These are phyloP conservation scores for Entomyzon cyanotis DNA, from an alignment of 2,113 vertebrate genomes.

Conservation along the genomic window DNA sequence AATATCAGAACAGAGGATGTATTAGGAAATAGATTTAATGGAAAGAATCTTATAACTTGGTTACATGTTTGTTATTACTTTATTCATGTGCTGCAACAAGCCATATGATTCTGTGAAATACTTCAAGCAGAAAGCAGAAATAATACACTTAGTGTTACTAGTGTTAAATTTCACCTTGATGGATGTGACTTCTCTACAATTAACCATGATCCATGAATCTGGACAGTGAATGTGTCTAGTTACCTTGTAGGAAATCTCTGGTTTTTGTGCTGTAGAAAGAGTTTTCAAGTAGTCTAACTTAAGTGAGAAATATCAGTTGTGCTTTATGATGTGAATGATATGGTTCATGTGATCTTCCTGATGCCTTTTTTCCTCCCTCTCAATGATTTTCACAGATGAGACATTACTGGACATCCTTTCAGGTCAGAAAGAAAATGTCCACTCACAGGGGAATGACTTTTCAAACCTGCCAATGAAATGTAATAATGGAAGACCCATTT, in stretches of 20 bases:
- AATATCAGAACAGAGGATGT: background rate
- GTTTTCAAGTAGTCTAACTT: background rate
- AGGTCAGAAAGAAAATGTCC: background rate
- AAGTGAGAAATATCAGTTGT: background rate
- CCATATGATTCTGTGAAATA: background rate
- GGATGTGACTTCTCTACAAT: background rate
- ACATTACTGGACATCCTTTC: background rate
- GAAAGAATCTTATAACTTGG: background rate
- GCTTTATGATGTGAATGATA: background rate
- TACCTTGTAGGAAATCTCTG: background rate
- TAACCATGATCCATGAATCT: background rate
- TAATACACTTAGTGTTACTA: background rate
- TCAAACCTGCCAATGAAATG: background rate
- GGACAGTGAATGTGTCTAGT: background rate
- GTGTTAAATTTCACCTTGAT: background rate
- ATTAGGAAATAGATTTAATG: background rate
- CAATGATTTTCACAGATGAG: background rate
- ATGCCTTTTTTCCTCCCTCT: background rate
- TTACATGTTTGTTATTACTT: background rate
- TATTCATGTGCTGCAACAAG: background rate
- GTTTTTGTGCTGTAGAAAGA: background rate
- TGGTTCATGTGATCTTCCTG: background rate
- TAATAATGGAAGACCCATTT: background rate
- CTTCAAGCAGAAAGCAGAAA: background rate
- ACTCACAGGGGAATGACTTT: background rate